phyloP scores from a whole-genome alignment of 2,113 vertebrate species.

The Theristicus caerulescens region DNA sequence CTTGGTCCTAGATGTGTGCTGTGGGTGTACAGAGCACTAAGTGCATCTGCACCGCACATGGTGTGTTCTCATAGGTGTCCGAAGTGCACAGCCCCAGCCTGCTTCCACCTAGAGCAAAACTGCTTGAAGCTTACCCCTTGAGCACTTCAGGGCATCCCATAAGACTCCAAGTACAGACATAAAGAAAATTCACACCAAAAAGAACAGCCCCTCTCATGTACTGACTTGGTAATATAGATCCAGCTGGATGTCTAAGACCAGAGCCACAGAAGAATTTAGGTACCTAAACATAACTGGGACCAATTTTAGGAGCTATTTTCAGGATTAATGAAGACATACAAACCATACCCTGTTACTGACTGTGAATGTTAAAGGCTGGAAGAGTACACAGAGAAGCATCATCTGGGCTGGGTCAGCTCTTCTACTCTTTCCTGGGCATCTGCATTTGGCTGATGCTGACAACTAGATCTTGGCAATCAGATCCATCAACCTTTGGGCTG shows the following conservation, averaged over 20 bases:
- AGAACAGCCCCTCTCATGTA: rapidly evolving
- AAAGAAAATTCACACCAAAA: not conserved
- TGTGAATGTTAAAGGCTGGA: not conserved
- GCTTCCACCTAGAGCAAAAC: not conserved
- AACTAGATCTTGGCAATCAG: not conserved
- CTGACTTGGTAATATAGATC: not conserved
- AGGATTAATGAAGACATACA: not conserved
- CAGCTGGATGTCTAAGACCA: not conserved
- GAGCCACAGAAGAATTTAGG: not conserved
- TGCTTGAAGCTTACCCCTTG: rapidly evolving
- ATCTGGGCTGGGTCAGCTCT: not conserved
- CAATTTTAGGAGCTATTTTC: not conserved
- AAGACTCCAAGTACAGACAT: not conserved
- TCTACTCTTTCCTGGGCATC: not conserved
- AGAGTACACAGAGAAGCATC: not conserved
- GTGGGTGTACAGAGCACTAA: not conserved
- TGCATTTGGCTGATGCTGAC: not conserved
- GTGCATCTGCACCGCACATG: rapidly evolving
- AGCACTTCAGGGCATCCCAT: not conserved
- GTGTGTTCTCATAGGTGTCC: rapidly evolving
- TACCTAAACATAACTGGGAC: not conserved
- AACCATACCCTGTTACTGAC: not conserved
- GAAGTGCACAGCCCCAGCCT: rapidly evolving
- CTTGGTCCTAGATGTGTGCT: not conserved
- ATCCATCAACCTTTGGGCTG: not conserved